Percentiles rank a stretch among this genome's conserved stretches.
Evolutionary conservation across 2,113 vertebrate genomes (phyloP).

Genomic region (Peromyscus californicus): DNA sequence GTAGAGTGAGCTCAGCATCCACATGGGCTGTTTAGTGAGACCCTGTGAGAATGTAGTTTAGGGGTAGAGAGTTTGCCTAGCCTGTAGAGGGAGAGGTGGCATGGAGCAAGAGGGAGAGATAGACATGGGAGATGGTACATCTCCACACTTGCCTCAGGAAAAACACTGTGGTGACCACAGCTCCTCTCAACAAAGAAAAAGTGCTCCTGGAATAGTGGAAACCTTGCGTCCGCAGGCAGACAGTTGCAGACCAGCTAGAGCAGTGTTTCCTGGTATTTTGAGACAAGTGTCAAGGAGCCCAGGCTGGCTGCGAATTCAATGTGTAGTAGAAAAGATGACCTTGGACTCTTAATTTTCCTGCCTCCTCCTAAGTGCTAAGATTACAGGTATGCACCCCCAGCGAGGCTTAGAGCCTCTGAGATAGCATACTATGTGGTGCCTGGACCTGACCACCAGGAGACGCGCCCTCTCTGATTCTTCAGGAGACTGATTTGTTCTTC

Average conservation of each 20-base stretch:
- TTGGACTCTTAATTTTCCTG: background rate
- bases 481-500: background rate
- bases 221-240: background rate
- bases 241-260: background rate
- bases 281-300: background rate
- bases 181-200: background rate
- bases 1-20: background rate
- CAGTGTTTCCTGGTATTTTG: background rate
- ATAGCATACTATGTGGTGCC: background rate
- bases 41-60: background rate
- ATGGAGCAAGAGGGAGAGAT: background rate
- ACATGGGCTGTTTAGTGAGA: background rate
- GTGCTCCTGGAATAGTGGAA: background rate
- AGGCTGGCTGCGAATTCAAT: background rate
- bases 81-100: background rate
- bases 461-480: slow-evolving; percentile 1
- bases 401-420: background rate
- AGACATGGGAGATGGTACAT: background rate
- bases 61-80: background rate
- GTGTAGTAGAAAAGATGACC: background rate
- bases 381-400: background rate
- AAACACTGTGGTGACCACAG: background rate
- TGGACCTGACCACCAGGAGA: background rate
- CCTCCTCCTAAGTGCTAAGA: background rate
- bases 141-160: background rate